Evolutionary conservation across 53 echinoderm and acorn worm species (phyloP).

Genomic region (Hippasteria phrygiana): DNA sequence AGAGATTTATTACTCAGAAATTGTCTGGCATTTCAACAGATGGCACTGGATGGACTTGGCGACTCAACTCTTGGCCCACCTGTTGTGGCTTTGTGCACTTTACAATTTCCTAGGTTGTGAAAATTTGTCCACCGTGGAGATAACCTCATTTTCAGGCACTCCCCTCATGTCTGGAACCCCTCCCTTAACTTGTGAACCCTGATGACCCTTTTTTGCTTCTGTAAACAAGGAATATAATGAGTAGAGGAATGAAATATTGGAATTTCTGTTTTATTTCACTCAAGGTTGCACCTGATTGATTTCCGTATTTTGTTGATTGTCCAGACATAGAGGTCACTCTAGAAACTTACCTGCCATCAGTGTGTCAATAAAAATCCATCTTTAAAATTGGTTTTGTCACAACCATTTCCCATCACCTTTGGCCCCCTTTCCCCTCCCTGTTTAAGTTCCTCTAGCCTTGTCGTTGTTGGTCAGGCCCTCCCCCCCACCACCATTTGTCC

Average conservation of each 20-base stretch:
- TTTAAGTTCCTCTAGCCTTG: no score
- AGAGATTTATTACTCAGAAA: no score
- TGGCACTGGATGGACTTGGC: no score
- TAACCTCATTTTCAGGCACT: neutral
- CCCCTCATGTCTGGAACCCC: no score
- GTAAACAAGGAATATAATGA: neutral
- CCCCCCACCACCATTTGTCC: neutral
- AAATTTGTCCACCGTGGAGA: neutral
- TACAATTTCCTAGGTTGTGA: neutral
- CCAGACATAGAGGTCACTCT: constrained; percentile 45
- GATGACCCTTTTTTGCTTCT: neutral
- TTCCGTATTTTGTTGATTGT: constrained; percentile 36
- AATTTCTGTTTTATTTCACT: neutral
- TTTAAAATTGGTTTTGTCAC: neutral
- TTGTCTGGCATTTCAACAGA: no score
- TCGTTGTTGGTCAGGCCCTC: no score
- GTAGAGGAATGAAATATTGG: neutral
- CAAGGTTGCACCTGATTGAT: constrained; percentile 3
- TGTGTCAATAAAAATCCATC: neutral
- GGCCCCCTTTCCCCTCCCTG: neutral
- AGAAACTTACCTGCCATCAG: neutral
- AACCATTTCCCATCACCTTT: neutral
- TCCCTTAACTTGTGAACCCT: no score
- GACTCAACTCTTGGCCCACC: no score
- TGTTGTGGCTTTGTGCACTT: no score